Base-by-base conservation (phyloP, 2,888 invertebrate species). In the Phragmatobia fuliginosa region DNA sequence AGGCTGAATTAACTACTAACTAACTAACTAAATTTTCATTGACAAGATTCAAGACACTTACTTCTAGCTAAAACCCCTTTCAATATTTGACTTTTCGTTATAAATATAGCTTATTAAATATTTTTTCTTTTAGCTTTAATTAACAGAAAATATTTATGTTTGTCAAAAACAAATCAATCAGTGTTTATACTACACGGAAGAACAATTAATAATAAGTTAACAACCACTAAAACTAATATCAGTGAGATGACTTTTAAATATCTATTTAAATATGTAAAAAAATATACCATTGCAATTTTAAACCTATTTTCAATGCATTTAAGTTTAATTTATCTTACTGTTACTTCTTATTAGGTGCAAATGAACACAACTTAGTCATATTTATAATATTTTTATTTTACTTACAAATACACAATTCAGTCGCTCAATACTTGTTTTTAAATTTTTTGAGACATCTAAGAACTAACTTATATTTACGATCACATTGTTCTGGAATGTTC, bases 401-500 rank as follows among this genome's bases (percentile, higher is more conserved):
- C 82, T 78, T 82, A 82, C 73, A 82, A 68, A 63, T 82, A 84
- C 78, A 81, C 67, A 65, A 74, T 72, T 85, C 81, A 84, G 85
- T 83, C 85, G 77, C 79, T 83, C 84, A 81, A 77, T 74, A 83
- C 83, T 81, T 85, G 83, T 80, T 71, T 80, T 72, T 67, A 68
- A 63, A 6, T 78, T 83, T 83, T 56, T 84, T 87, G 87, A 89
- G 86, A 88, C 86, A 52, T 74, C 67, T 75, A 76, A 75, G 75
- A 72, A 74, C 80, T 82, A 83, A 70, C 80, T 81, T 82, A 85
- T 45, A 31, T 25, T 77, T 75, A 21, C 18, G 80, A 84, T 84
- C 85, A 84, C 84, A 85, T 68, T 80, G 77, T 70, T 56, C 49
- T 66, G 70, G 66, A 70, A 66, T 62, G 67, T 41, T 63, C 56